Percentiles rank a stretch among this genome's conserved stretches.
Evolutionary conservation across 2,113 vertebrate species (phyloP).

Genomic region (Muntiacus muntjak): DNA sequence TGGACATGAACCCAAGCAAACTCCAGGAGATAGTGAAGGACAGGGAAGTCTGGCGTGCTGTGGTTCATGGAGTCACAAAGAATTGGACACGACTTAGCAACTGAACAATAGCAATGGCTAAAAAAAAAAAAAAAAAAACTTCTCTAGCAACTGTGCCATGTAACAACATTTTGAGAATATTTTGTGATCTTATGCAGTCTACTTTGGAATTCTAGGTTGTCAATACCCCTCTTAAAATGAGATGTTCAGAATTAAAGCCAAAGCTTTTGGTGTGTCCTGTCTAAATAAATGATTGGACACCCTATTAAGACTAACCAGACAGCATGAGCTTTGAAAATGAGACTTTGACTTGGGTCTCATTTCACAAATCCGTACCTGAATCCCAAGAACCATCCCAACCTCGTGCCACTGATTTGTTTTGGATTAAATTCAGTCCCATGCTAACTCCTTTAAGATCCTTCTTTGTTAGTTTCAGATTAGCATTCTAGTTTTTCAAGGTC

Average conservation of each 20-base stretch:
- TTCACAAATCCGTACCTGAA: background rate
- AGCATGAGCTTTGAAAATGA: background rate
- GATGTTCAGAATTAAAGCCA: background rate
- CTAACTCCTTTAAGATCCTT: background rate
- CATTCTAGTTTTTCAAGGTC: background rate
- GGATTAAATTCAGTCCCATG: background rate
- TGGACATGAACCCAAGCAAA: background rate
- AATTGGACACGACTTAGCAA: background rate
- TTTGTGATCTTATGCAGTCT: background rate
- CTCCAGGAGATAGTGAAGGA: background rate
- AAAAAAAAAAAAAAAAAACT: background rate
- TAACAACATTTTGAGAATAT: background rate
- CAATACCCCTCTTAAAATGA: background rate
- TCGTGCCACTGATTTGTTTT: background rate
- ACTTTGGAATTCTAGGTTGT: background rate
- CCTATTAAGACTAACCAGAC: background rate
- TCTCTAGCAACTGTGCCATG: background rate
- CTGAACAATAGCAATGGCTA: background rate
- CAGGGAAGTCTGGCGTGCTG: background rate
- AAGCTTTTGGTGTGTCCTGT: background rate
- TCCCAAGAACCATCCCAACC: background rate
- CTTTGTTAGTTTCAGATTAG: slow-evolving; percentile 13
- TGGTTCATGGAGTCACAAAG: background rate
- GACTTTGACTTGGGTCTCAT: background rate
- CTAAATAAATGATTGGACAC: background rate